Evolutionary conservation across 1,140 invertebrate genomes (phyloP).

Genomic region (Trachymyrmex septentrionalis): DNA sequence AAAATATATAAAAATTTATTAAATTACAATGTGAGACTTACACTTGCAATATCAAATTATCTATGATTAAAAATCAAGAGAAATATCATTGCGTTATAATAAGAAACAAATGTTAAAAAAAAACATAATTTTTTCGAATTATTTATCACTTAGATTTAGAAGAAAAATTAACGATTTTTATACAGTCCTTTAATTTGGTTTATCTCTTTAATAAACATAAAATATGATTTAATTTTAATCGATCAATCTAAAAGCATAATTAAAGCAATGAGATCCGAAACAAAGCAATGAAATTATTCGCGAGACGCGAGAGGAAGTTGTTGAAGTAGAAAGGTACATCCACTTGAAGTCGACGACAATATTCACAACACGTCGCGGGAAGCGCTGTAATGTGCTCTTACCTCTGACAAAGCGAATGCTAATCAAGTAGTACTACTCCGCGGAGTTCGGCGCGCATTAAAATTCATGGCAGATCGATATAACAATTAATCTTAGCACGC

Average conservation of each 20-base stretch:
- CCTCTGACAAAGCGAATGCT: conserved; percentile 62
- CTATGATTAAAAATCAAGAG: background rate
- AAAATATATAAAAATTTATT: conserved; percentile 26
- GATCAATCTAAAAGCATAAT: background rate
- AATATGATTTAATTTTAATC: conserved; percentile 32
- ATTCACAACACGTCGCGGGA: conserved; percentile 59
- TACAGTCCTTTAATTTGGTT: background rate
- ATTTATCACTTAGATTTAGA: background rate
- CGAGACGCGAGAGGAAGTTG: conserved; percentile 1
- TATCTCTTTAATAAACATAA: conserved; percentile 6
- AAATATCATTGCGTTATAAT: background rate
- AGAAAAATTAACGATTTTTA: background rate
- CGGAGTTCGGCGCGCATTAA: conserved; percentile 54
- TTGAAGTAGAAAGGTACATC: conserved; percentile 50
- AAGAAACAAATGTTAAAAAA: background rate
- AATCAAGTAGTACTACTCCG: conserved; percentile 56
- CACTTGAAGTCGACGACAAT: conserved; percentile 59
- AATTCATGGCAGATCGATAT: conserved; percentile 62
- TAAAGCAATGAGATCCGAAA: background rate
- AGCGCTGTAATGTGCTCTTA: conserved; percentile 60
- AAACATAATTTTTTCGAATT: background rate
- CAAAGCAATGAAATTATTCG: conserved; percentile 36
- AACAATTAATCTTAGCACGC: conserved; percentile 60
- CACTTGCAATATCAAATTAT: conserved; percentile 9
- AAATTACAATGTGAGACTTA: background rate